Evolutionary conservation across 2,113 vertebrate genomes (phyloP).

Genomic region (Loxodonta africana): DNA sequence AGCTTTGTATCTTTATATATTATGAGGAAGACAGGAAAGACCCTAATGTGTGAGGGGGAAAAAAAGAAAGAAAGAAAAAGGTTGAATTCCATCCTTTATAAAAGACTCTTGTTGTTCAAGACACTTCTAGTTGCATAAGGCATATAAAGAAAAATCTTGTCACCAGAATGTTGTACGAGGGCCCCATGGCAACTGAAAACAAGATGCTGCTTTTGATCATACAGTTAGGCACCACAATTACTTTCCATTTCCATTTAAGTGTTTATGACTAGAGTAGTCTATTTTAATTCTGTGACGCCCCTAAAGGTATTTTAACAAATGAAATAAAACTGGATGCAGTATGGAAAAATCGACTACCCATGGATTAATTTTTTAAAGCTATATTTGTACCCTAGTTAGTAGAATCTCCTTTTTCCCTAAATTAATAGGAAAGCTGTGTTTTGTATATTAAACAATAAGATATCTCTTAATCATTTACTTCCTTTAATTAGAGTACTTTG

Average conservation of each 20-base stretch:
- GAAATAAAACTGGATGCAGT: slow-evolving; percentile 36
- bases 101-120: slow-evolving; percentile 7
- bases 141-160: slow-evolving; percentile 14
- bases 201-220: not conserved
- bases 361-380: slow-evolving; percentile 23
- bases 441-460: not conserved
- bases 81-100: not conserved
- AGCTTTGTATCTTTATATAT: not conserved
- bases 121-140: not conserved
- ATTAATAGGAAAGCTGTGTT: not conserved
- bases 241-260: slow-evolving; percentile 19
- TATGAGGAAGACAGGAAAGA: not conserved
- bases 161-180: not conserved
- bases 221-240: not conserved
- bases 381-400: not conserved
- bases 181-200: not conserved
- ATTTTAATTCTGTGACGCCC: not conserved
- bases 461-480: not conserved
- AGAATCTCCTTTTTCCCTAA: slow-evolving; percentile 16
- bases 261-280: not conserved
- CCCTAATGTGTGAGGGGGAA: not conserved
- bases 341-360: not conserved
- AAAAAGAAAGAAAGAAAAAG: not conserved
- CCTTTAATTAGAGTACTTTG: not conserved
- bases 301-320: slow-evolving; percentile 45